Conservation (phyloP, 2,113 vertebrate species). For the Nyctibius bracteatus region DNA sequence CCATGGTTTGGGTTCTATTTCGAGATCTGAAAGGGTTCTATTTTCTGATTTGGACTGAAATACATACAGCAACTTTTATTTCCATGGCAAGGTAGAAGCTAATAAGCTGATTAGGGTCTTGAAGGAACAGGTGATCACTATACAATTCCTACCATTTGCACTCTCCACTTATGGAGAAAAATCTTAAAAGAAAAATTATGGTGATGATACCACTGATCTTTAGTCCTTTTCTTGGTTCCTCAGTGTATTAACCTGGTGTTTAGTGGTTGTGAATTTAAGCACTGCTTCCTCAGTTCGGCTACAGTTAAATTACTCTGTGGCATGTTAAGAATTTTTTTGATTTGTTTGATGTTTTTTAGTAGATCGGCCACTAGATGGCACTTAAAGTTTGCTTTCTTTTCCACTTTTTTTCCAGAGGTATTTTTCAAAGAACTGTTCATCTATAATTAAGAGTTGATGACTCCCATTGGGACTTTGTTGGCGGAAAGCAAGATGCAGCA, state of each 20-base stretch:
- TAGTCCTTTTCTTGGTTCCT: background rate
- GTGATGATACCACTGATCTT: background rate
- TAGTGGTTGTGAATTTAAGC: background rate
- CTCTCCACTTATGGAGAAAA: background rate
- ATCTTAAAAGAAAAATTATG: background rate
- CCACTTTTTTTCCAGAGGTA: background rate
- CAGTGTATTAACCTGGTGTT: background rate
- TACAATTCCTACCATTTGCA: background rate
- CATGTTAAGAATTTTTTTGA: background rate
- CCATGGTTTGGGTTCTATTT: background rate
- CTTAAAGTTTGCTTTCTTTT: slow-evolving; percentile 58
- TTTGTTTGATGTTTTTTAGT: background rate
- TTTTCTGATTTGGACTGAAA: background rate
- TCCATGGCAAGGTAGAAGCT: background rate
- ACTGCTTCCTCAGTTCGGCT: background rate
- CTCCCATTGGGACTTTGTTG: slow-evolving; percentile 58
- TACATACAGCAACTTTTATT: background rate
- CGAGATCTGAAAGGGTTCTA: background rate
- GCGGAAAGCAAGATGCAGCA: slow-evolving; percentile 62
- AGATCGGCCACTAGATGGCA: slow-evolving; percentile 75
- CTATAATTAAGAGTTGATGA: slow-evolving; percentile 56
- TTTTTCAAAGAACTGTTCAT: slow-evolving; percentile 34
- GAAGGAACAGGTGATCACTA: background rate
- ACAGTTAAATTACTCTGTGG: background rate
- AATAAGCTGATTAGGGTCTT: background rate